Evolutionary conservation across 2,888 invertebrate genomes (phyloP), one percentile per base, ranked within the genome.

Genomic region (Cerastis rubricosa): DNA sequence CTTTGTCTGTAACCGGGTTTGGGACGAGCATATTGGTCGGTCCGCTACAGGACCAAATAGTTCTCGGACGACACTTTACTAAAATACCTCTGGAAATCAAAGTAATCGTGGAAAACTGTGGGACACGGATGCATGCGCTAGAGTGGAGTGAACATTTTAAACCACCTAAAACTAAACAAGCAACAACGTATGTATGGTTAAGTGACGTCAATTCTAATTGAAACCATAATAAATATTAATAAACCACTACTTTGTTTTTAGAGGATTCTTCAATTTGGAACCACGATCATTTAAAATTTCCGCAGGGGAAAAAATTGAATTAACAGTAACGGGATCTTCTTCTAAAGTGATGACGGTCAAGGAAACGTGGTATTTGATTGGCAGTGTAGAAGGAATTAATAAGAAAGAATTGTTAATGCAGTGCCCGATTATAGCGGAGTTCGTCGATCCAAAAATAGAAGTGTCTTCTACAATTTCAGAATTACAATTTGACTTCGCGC

Each of bases 1-100:
- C 97, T 9, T 88, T 98, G 59, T 94, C 94, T 45, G 98, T 97
- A 0, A 96, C 96, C 80, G 98, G 98, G 22, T 93, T 97, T 64
- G 98, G 98, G 6, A 97, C 97, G 1, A 97, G 97, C 81, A 97
- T 98, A 80, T 88, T 97, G 43, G 97, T 97, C 22, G 97, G 97
- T 65, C 98, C 98, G 1, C 91, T 95, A 1, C 94, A 98, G 71
- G 97, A 97, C 61, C 97, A 97, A 40, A 94, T 97, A 69, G 93
- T 97, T 80, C 96, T 98, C 65, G 98, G 98, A 7, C 95, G 97
- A 7, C 96, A 98, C 89, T 97, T 98, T 88, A 98, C 98, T 85
- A 97, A 96, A 90, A 94, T 95, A 75, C 93, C 93, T 1, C 90
- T 97, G 69, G 90, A 91, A 68, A 88, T 91, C 79, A 93, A 94